Conservation (phyloP, 2,888 invertebrate genomes). For the Temnothorax ravouxi region DNA sequence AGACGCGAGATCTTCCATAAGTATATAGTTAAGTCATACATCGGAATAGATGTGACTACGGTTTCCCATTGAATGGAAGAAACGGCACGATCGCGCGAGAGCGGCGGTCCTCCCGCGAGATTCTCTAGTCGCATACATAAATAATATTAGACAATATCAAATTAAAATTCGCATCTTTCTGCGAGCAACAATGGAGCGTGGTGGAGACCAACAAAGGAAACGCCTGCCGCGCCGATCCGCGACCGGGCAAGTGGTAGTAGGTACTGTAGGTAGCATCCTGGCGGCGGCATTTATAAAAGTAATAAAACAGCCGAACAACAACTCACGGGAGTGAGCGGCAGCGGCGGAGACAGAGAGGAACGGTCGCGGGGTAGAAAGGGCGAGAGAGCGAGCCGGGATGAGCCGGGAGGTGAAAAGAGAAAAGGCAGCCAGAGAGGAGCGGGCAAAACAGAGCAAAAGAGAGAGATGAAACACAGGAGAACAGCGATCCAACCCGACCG, state of each 20-base stretch:
- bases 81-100: conserved; percentile 51
- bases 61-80: conserved; percentile 65
- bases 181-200: conserved; percentile 79
- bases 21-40: conserved; percentile 31
- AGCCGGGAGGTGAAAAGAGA: conserved; percentile 73
- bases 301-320: conserved; percentile 83
- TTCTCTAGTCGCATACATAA: conserved; percentile 78
- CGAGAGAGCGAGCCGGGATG: conserved; percentile 69
- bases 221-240: conserved; percentile 69
- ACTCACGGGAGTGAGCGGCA: conserved; percentile 76
- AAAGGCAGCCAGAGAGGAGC: conserved; percentile 70
- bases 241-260: conserved; percentile 55
- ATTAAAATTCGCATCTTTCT: conserved; percentile 83
- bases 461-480: conserved; percentile 81
- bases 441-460: conserved; percentile 75
- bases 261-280: conserved; percentile 47
- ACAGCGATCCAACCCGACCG: conserved; percentile 85
- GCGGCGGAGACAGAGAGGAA: conserved; percentile 63
- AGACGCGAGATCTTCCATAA: not conserved
- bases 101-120: conserved; percentile 12
- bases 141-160: conserved; percentile 82
- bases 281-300: conserved; percentile 82
- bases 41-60: conserved; percentile 21
- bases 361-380: conserved; percentile 64
- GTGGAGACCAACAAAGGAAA: conserved; percentile 80